Conservation (phyloP, 2,888 invertebrate species). For the Apodemia zela region DNA sequence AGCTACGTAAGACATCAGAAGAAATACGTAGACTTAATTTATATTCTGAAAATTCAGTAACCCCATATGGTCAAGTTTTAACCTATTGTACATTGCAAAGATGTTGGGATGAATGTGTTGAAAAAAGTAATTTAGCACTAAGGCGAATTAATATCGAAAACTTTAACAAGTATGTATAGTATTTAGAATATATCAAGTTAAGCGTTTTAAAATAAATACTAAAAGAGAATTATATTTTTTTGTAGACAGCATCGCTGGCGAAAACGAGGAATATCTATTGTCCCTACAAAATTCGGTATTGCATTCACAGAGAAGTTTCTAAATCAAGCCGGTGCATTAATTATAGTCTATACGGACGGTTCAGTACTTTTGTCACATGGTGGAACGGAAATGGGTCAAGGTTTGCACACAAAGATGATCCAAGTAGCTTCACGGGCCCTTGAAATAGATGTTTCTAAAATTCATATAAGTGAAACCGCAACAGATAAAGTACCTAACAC, state of each 20-base stretch:
- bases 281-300: constrained; percentile 93
- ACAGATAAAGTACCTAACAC: constrained; percentile 96
- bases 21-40: constrained; percentile 87
- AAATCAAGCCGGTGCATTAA: constrained; percentile 93
- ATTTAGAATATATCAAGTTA: neutral
- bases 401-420: constrained; percentile 96
- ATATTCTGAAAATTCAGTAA: constrained; percentile 87
- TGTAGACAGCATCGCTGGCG: constrained; percentile 88
- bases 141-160: constrained; percentile 80
- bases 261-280: constrained; percentile 90
- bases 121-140: constrained; percentile 82
- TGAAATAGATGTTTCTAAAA: constrained; percentile 84
- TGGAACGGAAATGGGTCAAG: constrained; percentile 99
- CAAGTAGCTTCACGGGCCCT: constrained; percentile 91
- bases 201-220: neutral
- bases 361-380: constrained; percentile 94
- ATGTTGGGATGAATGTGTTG: constrained; percentile 90
- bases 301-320: constrained; percentile 87
- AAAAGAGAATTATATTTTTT: constrained; percentile 30
- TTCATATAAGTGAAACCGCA: constrained; percentile 90
- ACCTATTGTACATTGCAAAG: constrained; percentile 85
- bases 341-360: constrained; percentile 93
- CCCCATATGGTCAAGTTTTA: constrained; percentile 88
- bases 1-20: constrained; percentile 82
- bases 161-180: constrained; percentile 84